Evolutionary conservation across 2,797 vertebrate species (phyloP), one percentile per base, ranked within the genome.

Genomic region (Heterohyrax brucei): DNA sequence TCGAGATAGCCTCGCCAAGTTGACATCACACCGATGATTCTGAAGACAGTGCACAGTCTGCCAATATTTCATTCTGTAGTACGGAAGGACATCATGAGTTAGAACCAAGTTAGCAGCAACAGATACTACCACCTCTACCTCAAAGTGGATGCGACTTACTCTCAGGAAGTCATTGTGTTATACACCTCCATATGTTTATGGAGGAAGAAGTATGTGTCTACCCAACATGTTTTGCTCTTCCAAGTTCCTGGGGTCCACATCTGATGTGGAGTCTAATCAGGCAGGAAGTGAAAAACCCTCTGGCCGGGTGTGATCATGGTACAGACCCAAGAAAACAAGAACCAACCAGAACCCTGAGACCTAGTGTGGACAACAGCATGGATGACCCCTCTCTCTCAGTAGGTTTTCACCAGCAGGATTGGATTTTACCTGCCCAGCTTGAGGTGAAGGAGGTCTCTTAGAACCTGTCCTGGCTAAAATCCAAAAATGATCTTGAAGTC

Each of bases 401-500:
- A 24, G 21, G 30, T 26, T 87, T 56, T 5, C 68, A 30, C 44
- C n/a, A 19, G 26, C 21, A 33, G 28, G 33, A 62, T 6, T 64
- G n/a, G 50, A 87, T 75, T 89, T 46, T 66, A 22, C 10, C 26
- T 77, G 44, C 53, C 44, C 10, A 76, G 7, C 53, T 93, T 75
- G 86, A 61, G 30, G 48, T 76, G 39, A 91, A 79, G 66, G 24
- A 2, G 79, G 6, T 39, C 79, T 91, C 79, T 88, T 28, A 68
- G 72, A 94, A 85, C 6, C 21, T 5, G 0, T 50, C 61, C 78
- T 73, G 53, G 70, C 18, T 9, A 72, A 68, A 68, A 44, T 14
- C 72, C 91, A 33, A 88, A 91, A 88, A n/a, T 62, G 39, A 19
- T n/a, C 73, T 33, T 80, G 48, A 88, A 75, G 59, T 75, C 48